These are phyloP conservation scores for Drosophila paranaensis DNA, from an alignment of 2,888 invertebrate genomes.

Conservation along the genomic window DNA sequence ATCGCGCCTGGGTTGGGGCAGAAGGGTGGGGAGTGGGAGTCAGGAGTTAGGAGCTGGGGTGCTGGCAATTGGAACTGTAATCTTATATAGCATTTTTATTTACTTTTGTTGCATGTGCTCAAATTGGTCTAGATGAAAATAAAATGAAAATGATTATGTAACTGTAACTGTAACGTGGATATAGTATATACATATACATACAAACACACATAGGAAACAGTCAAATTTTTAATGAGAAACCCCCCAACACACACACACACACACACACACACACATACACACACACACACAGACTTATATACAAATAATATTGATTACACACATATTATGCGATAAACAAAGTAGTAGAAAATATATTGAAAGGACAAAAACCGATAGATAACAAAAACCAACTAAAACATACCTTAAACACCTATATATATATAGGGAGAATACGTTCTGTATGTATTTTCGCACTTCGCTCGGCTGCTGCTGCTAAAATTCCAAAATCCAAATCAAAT, in stretches of 20 bases:
- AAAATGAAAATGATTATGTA: constrained; percentile 52
- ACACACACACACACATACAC: not conserved
- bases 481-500: constrained; percentile 28
- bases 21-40: not conserved
- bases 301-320: constrained; percentile 45
- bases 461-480: constrained; percentile 57
- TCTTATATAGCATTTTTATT: constrained; percentile 28
- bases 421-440: constrained; percentile 13
- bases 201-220: constrained; percentile 38
- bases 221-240: constrained; percentile 59
- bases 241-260: not conserved
- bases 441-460: constrained; percentile 54
- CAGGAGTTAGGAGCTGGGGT: not conserved
- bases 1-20: not conserved
- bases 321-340: constrained; percentile 40
- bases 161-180: constrained; percentile 65
- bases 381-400: constrained; percentile 27
- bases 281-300: constrained; percentile 9
- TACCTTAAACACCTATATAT: constrained; percentile 26
- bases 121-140: constrained; percentile 31
- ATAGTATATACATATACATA: constrained; percentile 53
- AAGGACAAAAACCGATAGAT: constrained; percentile 35
- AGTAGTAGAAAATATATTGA: constrained; percentile 34
- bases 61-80: constrained; percentile 19
- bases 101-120: constrained; percentile 46